These are phyloP conservation scores for Neoascia interrupta DNA, from an alignment of 2,888 invertebrate genomes.

Conservation along the genomic window DNA sequence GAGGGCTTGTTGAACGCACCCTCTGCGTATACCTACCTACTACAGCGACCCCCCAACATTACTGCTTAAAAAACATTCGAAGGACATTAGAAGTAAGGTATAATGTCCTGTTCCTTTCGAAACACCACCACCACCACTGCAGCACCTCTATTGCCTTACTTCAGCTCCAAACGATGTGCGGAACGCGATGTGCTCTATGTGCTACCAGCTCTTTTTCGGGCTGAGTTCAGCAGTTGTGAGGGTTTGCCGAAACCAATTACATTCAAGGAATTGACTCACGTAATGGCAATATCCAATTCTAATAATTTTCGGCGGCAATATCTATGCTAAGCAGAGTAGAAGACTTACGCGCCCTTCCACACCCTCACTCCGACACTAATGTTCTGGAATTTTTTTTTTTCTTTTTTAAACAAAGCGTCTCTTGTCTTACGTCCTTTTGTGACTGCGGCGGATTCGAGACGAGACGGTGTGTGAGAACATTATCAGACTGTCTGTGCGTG, in stretches of 20 bases:
- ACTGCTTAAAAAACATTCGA: constrained; percentile 29
- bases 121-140: neutral
- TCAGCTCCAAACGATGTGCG: constrained; percentile 10
- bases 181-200: constrained; percentile 1
- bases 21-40: neutral
- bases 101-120: constrained; percentile 26
- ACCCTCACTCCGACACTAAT: too few relatives aligned
- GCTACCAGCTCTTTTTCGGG: neutral
- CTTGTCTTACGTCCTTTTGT: too few relatives aligned
- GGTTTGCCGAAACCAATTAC: constrained; percentile 47
- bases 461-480: too few relatives aligned
- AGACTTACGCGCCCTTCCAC: too few relatives aligned
- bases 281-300: constrained; percentile 67
- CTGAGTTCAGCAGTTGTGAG: neutral
- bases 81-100: constrained; percentile 56
- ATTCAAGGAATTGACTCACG: constrained; percentile 66
- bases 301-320: constrained; percentile 67
- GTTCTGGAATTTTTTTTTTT: too few relatives aligned
- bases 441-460: too few relatives aligned
- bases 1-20: constrained; percentile 8
- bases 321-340: constrained; percentile 69
- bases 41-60: neutral
- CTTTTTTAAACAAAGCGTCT: too few relatives aligned
- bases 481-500: constrained; percentile 34
- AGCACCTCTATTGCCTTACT: neutral